Evolutionary conservation across 2,888 invertebrate genomes (phyloP), one percentile per base, ranked within the genome.

Genomic region (Euzophera pinguis): DNA sequence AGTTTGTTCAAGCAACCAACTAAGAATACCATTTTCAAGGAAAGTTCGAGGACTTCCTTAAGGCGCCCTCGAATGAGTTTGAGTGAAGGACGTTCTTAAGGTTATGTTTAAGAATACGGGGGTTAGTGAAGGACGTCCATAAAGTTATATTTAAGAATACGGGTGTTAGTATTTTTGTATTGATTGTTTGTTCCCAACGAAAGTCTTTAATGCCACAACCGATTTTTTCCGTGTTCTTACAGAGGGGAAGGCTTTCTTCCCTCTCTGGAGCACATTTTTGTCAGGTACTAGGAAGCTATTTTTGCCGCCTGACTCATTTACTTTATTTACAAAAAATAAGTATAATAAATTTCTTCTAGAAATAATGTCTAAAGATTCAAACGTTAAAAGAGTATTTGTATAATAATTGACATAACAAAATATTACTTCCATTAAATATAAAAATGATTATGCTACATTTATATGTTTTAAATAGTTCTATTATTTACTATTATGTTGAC

Each of bases 211-310:
- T 64, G 65, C 71, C 67, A 61, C 53, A 74, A 74, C 73, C 67
- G 58, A 58, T 57, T 54, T 54, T 47, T 6, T 32, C 2, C 61
- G 69, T 80, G 84, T 83, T 86, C 85, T 73, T 55, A 77, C 80
- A 73, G 75, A 80, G 75, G 78, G 76, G 70, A 67, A 42, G 9
- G 39, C 29, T 51, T 51, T 54, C 47, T 54, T 53, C 65, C 80
- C 86, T 75, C 76, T 75, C 82, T 65, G 85, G 87, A 90, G 90
- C 85, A 86, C 64, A 59, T 62, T 59, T 62, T 65, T 78, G 84
- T 85, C 91, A 91, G 91, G 91, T 91, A 91, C 91, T 84, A 83
- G 89, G 91, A 89, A 90, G 91, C 91, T 73, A 60, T 55, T 60
- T 65, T 69, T 75, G 88, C 89, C 71, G 84, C 89, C 89, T 75